A percentile compares a stretch with the other conserved stretches of the same genome.
Conservation (phyloP, 2,113 vertebrate genomes). For the Gallinago media region DNA sequence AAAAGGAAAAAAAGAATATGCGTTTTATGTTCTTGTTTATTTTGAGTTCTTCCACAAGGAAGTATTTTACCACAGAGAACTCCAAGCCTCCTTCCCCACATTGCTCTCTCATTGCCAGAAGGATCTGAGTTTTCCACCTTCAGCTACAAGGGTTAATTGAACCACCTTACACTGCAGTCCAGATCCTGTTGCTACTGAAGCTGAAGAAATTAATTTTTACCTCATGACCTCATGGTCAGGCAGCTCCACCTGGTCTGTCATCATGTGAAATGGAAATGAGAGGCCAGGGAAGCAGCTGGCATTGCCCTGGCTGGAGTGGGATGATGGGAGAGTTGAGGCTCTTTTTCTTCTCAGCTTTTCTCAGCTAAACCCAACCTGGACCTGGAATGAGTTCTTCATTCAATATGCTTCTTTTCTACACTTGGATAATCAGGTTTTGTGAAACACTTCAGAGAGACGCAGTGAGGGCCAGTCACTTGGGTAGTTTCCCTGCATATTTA, state of each 20-base stretch:
- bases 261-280: neutral
- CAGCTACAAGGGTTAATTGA: neutral
- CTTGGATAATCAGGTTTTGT: neutral
- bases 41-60: neutral
- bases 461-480: neutral
- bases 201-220: neutral
- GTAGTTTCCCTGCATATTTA: neutral
- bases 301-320: neutral
- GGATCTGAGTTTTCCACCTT: neutral
- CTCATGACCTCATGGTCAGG: rapidly evolving
- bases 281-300: neutral
- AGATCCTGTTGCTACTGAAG: neutral
- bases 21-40: neutral
- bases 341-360: neutral
- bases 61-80: slow-evolving; percentile 43
- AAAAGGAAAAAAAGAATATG: neutral
- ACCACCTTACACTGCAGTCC: neutral
- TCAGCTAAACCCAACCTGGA: neutral
- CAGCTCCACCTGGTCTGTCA: neutral
- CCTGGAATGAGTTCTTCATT: neutral
- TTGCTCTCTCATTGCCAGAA: neutral
- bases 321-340: neutral
- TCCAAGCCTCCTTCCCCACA: neutral
- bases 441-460: neutral
- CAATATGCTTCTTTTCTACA: neutral